Conservation (phyloP, 2,888 invertebrate species). For the Eupithecia tripunctaria region DNA sequence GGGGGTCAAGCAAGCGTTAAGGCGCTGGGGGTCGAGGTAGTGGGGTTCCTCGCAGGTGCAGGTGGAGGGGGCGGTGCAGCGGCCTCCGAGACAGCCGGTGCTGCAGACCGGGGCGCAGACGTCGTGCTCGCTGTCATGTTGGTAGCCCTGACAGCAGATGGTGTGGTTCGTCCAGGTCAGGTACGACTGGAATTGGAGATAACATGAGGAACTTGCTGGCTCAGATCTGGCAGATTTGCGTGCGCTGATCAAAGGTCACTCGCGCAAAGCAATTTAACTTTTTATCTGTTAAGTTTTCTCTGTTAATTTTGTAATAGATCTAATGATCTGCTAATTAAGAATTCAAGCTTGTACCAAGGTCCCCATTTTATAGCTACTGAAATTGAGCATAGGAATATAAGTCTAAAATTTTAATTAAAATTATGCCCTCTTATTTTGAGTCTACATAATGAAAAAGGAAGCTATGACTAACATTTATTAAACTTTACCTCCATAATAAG, state of each 20-base stretch:
- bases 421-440: neutral
- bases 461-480: neutral
- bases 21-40: conserved; percentile 57
- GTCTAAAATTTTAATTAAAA: neutral
- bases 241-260: neutral
- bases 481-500: conserved; percentile 2
- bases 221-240: neutral
- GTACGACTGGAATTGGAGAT: conserved; percentile 60
- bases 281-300: too few species aligned
- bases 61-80: conserved; percentile 67
- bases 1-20: conserved; percentile 65
- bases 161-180: conserved; percentile 56
- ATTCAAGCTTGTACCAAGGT: too few species aligned
- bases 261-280: too few species aligned
- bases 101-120: conserved; percentile 78
- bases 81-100: conserved; percentile 76
- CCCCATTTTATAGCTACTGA: too few species aligned
- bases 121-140: conserved; percentile 61
- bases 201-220: neutral
- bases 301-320: too few species aligned
- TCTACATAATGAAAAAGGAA: neutral
- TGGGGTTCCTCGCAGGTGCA: conserved; percentile 68
- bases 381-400: too few species aligned
- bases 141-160: conserved; percentile 76
- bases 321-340: too few species aligned